Percentiles rank a stretch among this genome's conserved stretches.
These are phyloP conservation scores for Prunella himalayana DNA, from an alignment of 2,113 vertebrate species.

Conservation along the genomic window DNA sequence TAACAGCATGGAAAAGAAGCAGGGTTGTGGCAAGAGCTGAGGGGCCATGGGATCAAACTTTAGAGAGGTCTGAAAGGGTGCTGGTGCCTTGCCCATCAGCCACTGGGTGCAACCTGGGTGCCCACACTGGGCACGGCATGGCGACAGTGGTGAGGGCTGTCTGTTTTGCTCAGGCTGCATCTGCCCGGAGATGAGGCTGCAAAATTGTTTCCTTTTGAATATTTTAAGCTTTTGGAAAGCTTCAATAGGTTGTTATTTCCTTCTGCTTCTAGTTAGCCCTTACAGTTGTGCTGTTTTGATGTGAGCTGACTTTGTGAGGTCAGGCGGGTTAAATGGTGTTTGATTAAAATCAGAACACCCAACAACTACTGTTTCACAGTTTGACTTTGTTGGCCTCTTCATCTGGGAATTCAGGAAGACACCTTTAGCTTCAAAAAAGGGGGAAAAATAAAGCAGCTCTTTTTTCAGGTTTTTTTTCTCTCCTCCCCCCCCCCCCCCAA, in stretches of 20 bases:
- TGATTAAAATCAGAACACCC: slow-evolving; percentile 83
- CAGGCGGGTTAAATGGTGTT: slow-evolving; percentile 80
- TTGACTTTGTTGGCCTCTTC: slow-evolving; percentile 23
- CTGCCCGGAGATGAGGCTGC: neutral
- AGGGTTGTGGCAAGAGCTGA: neutral
- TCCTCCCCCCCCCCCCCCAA: neutral
- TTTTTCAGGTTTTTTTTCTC: neutral
- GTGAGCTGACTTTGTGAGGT: slow-evolving; percentile 76
- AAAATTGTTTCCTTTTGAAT: neutral
- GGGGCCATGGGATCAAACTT: neutral
- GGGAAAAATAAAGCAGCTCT: neutral
- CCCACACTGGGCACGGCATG: fast-evolving
- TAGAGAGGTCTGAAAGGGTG: neutral
- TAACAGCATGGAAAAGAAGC: neutral
- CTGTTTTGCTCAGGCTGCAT: fast-evolving
- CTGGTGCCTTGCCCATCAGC: neutral
- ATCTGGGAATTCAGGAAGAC: slow-evolving; percentile 70
- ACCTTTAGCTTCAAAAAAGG: neutral
- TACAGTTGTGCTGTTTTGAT: slow-evolving; percentile 19
- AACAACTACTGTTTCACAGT: slow-evolving; percentile 68
- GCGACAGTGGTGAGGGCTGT: fast-evolving
- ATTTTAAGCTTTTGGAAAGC: neutral
- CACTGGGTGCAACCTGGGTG: fast-evolving
- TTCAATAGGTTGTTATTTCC: slow-evolving; percentile 1
- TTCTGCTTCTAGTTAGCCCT: slow-evolving; percentile 33